Base-by-base conservation (phyloP, 2,113 vertebrate genomes). In the Conger conger region DNA sequence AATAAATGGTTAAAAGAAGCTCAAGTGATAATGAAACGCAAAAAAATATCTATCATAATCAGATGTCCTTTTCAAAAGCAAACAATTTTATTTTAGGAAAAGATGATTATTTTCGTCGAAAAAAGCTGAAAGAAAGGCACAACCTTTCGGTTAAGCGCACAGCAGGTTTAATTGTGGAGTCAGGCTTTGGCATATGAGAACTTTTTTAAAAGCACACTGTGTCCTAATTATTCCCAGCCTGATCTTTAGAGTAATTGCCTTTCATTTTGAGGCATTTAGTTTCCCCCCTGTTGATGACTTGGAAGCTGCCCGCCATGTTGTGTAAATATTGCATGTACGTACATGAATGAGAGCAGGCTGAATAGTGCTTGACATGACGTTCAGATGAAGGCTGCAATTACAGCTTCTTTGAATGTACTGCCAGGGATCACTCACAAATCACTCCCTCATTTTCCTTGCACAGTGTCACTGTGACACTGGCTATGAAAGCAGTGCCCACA, bases 401-500 rank as follows among this genome's bases (percentile, higher is more conserved):
- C 17, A 76, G 18, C 68, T 50, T 27, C 40, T 53, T 18, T 53
- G n/a, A 73, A 11, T 73, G 9, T 30, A 30, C 68, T 33, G 68
- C 5, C 6, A 33, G 68, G 9, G 8, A 80, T 30, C 76, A 17
- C 30, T 20, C 33, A 54, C 80, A 81, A 86, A 88, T 83, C 78
- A 45, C 81, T 78, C 78, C 23, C 30, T 77, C 86, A 86, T 86
- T 81, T 85, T 76, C 53, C 35, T 17, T 77, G 86, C 35, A 73
- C 79, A 17, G 76, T 63, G 84, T 87, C 84, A 88, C 9, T 60
- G 20, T 88, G 83, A 88, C 87, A 82, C 63, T 57, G 35, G 20
- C 35, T 53, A 4, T 76, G 57, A 63, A 63, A 27, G 45, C 1
- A 4, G 23, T 63, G 18, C 57, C 4, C 20, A 63, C 57, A 23